These are phyloP conservation scores for Echinops telfairi DNA, from an alignment of 2,113 vertebrate genomes.

Conservation along the genomic window DNA sequence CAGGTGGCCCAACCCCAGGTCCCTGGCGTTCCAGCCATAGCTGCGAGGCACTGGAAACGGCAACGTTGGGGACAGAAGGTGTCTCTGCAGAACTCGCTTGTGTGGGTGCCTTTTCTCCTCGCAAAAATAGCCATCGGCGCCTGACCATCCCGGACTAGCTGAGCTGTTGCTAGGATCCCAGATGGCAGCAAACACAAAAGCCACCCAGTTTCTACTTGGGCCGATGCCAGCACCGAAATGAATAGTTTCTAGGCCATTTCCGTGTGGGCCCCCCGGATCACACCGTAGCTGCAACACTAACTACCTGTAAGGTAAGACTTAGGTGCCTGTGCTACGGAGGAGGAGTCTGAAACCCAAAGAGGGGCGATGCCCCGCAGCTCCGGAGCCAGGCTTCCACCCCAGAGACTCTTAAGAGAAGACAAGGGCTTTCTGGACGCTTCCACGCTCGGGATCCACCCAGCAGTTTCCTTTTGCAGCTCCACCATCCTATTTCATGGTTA, in stretches of 20 bases:
- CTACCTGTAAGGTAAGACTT: neutral
- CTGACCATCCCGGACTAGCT: neutral
- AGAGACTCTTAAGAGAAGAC: neutral
- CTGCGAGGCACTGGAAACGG: neutral
- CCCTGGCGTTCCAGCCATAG: slow-evolving; percentile 19
- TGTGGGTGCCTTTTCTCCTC: slow-evolving; percentile 17
- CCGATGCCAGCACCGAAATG: slow-evolving; percentile 14
- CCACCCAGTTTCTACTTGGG: slow-evolving; percentile 17
- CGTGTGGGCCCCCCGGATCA: neutral
- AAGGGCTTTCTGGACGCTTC: neutral
- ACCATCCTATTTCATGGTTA: neutral
- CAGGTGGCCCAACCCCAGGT: neutral
- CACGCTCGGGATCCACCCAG: neutral
- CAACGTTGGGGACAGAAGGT: neutral
- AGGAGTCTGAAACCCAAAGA: neutral
- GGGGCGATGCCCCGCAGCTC: too few species aligned
- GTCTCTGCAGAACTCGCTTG: slow-evolving; percentile 3
- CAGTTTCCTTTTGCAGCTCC: neutral
- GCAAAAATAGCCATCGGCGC: slow-evolving; percentile 40
- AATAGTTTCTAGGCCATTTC: slow-evolving; percentile 3
- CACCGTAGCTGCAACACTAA: slow-evolving; percentile 39
- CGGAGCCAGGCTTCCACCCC: neutral
- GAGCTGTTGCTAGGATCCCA: slow-evolving; percentile 52
- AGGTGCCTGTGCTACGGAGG: neutral
- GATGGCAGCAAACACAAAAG: slow-evolving; percentile 18